These are phyloP conservation scores for Tragelaphus eurycerus DNA, from an alignment of 2,797 vertebrate species.

Conservation along the genomic window DNA sequence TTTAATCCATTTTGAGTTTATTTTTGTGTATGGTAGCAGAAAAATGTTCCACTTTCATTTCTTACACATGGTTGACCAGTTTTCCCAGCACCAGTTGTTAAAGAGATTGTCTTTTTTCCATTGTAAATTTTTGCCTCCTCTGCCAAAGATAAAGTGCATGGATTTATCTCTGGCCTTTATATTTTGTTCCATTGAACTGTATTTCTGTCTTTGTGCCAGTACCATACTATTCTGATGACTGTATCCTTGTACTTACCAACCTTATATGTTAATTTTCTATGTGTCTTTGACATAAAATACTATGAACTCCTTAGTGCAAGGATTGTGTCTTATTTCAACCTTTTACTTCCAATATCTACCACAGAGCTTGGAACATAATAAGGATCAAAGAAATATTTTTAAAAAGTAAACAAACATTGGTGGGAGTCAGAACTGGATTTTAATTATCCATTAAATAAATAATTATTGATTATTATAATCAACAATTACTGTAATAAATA, in stretches of 20 bases:
- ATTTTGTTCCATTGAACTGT: not conserved
- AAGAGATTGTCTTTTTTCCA: not conserved
- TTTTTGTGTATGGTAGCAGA: not conserved
- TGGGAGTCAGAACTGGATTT: not conserved
- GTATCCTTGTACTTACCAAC: not conserved
- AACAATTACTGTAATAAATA: not conserved
- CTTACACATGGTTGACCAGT: not conserved
- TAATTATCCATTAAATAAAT: not conserved
- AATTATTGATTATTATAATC: not conserved
- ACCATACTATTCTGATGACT: not conserved
- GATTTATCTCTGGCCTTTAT: not conserved
- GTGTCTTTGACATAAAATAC: not conserved
- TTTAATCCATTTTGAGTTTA: not conserved
- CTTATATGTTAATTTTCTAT: not conserved
- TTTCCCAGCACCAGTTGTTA: not conserved
- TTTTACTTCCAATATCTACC: not conserved
- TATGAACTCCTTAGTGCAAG: not conserved
- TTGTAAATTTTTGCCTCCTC: not conserved
- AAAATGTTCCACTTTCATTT: not conserved
- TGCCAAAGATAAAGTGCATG: not conserved
- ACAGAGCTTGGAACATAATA: not conserved
- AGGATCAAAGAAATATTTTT: not conserved
- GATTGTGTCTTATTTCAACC: not conserved
- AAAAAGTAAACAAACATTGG: not conserved
- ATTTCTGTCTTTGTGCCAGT: not conserved